Evolutionary conservation across 2,113 vertebrate species (phyloP).

Genomic region (Cephalopterus ornatus): DNA sequence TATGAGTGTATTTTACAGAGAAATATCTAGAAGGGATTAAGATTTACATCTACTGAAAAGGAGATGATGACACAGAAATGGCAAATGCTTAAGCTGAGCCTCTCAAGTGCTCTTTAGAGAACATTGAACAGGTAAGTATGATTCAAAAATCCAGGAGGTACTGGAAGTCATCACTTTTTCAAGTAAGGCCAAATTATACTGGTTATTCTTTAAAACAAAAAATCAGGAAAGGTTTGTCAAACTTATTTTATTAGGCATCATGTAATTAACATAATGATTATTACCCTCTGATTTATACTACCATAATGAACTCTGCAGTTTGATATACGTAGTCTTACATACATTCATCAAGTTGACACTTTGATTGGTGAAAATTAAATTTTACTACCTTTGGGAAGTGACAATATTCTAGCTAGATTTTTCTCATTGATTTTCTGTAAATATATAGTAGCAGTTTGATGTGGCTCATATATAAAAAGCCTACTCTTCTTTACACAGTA

Average conservation of each 20-base stretch:
- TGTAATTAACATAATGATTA: constrained; percentile 1
- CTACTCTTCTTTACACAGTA: background rate
- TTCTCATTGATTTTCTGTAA: constrained; percentile 32
- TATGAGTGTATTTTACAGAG: background rate
- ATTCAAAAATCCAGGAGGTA: background rate
- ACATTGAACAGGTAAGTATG: background rate
- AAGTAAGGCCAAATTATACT: background rate
- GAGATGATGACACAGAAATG: background rate
- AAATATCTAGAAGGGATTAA: background rate
- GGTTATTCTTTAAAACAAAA: background rate
- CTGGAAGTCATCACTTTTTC: background rate
- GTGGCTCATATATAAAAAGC: background rate
- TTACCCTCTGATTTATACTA: background rate
- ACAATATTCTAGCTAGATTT: background rate
- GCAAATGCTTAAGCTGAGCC: background rate
- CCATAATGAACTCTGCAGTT: background rate
- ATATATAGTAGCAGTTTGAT: background rate
- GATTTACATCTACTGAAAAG: background rate
- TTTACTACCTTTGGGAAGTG: constrained; percentile 20
- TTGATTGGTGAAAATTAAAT: constrained; percentile 32
- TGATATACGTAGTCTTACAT: background rate
- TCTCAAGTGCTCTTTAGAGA: background rate
- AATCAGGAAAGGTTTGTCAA: background rate
- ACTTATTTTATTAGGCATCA: background rate
- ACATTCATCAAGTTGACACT: constrained; percentile 8